Conservation (phyloP, 1,140 invertebrate species). For the Sarcophaga bullata region DNA sequence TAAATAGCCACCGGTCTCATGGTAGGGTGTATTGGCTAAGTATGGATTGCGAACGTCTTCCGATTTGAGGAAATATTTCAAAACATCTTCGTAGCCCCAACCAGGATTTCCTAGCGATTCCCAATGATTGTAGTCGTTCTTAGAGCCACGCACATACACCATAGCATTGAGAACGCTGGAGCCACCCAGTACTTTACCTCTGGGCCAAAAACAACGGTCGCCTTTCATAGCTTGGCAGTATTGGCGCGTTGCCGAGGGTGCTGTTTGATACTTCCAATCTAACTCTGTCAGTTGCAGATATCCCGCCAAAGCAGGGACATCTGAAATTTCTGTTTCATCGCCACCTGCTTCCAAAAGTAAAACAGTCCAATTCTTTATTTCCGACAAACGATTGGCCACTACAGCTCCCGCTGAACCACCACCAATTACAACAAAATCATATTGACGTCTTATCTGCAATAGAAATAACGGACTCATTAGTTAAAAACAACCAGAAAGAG, state of each 20-base stretch:
- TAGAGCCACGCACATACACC: constrained; percentile 94
- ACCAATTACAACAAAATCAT: constrained; percentile 89
- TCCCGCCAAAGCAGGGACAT: constrained; percentile 79
- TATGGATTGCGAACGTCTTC: constrained; percentile 89
- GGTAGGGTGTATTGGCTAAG: constrained; percentile 77
- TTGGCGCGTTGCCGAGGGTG: constrained; percentile 77
- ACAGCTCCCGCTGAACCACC: constrained; percentile 93
- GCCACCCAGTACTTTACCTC: constrained; percentile 91
- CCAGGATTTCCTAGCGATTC: constrained; percentile 84
- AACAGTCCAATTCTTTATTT: constrained; percentile 81
- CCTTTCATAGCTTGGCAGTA: constrained; percentile 86
- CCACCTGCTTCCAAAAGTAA: constrained; percentile 85
- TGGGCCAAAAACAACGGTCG: constrained; percentile 87
- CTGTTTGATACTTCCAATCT: constrained; percentile 94
- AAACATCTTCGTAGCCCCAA: constrained; percentile 88
- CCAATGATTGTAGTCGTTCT: constrained; percentile 93
- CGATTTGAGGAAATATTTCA: constrained; percentile 90
- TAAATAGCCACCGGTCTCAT: constrained; percentile 80
- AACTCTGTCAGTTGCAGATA: constrained; percentile 82
- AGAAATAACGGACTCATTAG: constrained; percentile 31
- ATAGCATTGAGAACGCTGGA: constrained; percentile 94
- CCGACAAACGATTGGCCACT: constrained; percentile 88
- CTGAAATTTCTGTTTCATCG: constrained; percentile 83
- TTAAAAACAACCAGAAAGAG: constrained; percentile 32
- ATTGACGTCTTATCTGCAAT: constrained; percentile 76